Evolutionary conservation across 2,888 invertebrate species (phyloP), one percentile per base, ranked within the genome.

Genomic region (Dolichopus griseipennis): DNA sequence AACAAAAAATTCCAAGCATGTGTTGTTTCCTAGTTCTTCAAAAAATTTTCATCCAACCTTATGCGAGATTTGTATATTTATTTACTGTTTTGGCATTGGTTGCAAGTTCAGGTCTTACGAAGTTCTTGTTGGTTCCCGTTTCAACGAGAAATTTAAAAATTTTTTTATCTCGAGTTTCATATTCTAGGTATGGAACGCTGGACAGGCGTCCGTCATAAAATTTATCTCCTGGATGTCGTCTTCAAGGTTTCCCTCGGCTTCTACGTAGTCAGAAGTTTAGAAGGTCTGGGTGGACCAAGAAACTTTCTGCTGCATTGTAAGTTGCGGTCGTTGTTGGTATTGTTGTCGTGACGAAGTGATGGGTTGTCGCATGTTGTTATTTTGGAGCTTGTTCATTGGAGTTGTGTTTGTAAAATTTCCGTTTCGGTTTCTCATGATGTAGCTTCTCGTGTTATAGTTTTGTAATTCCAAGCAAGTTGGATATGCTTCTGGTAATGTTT

Each of bases 401-500:
- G 15, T 64, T 65, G 66, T 66, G 21, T 70, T 70, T 21, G 68
- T 65, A 1, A 33, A 63, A 18, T 64, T 63, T n/a, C 1, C 15
- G 21, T 27, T 65, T 22, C 18, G 22, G 3, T 65, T 62, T 9
- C 18, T 62, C 1, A 65, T 33, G 1, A 52, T 4, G 3, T 65
- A 1, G 6, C 41, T 64, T 33, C 64, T 37, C 7, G 21, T 64
- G 18, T 61, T 64, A 6, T 64, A 33, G 22, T 66, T 68, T 64
- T 66, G 43, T 2, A 66, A 61, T 62, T 68, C 66, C 2, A 68
- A 27, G 15, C 66, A 68, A 9, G 66, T 66, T 34, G 68, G 9
- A 21, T 66, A 68, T 8, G 64, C 68, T 66, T 68, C 68, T 15
- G 66, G 68, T 2, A 68, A 20, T 2, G 64, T 64, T 64, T 52